Conservation (phyloP, 2,797 vertebrate species). For the Florisuga fusca region DNA sequence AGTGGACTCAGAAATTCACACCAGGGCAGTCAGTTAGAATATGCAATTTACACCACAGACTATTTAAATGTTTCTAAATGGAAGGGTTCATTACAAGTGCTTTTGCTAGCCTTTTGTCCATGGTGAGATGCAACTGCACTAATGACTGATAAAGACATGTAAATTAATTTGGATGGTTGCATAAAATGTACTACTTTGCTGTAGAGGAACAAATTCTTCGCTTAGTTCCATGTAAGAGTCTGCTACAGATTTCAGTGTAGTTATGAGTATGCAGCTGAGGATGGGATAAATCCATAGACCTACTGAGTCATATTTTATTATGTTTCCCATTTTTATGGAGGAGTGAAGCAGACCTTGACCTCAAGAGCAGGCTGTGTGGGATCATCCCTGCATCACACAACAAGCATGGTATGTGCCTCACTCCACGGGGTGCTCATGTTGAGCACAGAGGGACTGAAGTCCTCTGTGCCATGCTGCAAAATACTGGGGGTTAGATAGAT, state of each 20-base stretch:
- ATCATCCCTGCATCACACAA: accelerated
- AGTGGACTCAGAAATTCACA: slow-evolving; percentile 19
- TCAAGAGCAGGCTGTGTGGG: not conserved
- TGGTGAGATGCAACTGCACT: not conserved
- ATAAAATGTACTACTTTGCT: not conserved
- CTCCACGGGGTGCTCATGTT: not conserved
- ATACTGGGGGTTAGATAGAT: not conserved
- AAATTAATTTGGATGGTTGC: slow-evolving; percentile 27
- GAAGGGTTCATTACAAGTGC: not conserved
- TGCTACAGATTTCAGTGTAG: not conserved
- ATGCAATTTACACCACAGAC: not conserved
- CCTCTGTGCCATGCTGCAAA: not conserved
- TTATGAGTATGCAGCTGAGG: not conserved
- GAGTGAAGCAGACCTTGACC: not conserved
- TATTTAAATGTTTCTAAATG: slow-evolving; percentile 32
- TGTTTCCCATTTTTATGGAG: not conserved
- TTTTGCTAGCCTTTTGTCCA: not conserved
- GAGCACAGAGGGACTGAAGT: not conserved
- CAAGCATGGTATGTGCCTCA: not conserved
- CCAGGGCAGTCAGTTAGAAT: not conserved
- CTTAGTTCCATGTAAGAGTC: not conserved
- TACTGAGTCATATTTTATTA: not conserved
- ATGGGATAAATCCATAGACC: not conserved
- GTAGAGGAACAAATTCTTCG: not conserved
- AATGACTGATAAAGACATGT: not conserved